A percentile compares a stretch with the other conserved stretches of the same genome.
Evolutionary conservation across 2,113 vertebrate species (phyloP).

Genomic region (Columba janthina): DNA sequence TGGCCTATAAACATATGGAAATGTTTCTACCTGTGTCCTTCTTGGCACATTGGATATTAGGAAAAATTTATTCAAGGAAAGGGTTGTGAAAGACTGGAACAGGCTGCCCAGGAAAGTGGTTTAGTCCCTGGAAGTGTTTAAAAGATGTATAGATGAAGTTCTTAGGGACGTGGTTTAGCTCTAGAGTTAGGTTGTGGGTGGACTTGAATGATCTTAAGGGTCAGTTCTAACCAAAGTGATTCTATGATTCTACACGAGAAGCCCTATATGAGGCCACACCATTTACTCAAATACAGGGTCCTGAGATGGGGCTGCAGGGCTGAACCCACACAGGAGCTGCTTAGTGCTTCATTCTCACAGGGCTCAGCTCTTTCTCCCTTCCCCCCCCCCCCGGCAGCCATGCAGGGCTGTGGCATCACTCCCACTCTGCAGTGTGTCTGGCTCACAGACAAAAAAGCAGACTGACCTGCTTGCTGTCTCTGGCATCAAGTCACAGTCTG

Average conservation of each 20-base stretch:
- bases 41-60: not conserved
- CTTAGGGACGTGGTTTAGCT: no score
- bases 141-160: no score
- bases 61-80: no score
- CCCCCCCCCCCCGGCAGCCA: fast-evolving
- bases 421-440: not conserved
- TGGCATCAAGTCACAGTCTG: not conserved
- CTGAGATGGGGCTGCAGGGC: not conserved
- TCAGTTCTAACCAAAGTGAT: no score
- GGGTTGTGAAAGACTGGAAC: no score
- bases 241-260: not conserved
- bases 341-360: not conserved
- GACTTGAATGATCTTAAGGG: no score
- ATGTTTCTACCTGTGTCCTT: not conserved
- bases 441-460: not conserved
- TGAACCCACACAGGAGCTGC: not conserved
- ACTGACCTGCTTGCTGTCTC: not conserved
- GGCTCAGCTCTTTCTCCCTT: not conserved
- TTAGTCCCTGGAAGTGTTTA: no score
- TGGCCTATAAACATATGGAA: not conserved
- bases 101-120: no score
- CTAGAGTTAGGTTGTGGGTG: no score
- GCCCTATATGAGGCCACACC: fast-evolving
- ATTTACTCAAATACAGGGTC: not conserved
- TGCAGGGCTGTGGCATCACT: not conserved